Base-by-base conservation (phyloP, 2,797 vertebrate genomes). In the Sebastolobus altivelis region DNA sequence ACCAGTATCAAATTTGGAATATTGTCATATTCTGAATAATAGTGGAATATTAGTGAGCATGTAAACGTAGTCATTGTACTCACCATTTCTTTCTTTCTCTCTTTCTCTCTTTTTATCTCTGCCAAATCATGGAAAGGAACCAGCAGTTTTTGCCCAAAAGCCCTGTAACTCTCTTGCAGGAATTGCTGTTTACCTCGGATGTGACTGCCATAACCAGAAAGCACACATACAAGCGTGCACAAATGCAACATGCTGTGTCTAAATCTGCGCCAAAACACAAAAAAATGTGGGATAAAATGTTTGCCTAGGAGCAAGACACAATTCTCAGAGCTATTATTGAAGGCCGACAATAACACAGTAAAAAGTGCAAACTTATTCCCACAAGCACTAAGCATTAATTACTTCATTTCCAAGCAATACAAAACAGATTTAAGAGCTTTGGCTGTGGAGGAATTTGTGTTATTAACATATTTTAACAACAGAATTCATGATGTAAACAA, bases 381-480 rank as follows among this genome's bases (percentile, higher is more conserved):
- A 40, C 18, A 70, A 56, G 35, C 66, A 72, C 14, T 4, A 14
- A 27, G 12, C 65, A 72, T 65, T 71, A 52, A 72, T 82, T 22
- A 60, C 49, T 63, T 80, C 0, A 65, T 75, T 83, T 78, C 55
- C 66, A 74, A 35, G 54, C 46, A 59, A 38, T 22, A 55, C 8
- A 54, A 72, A 65, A 55, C 12, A 4, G 2, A 40, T 31, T 54
- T 20, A 68, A 69, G 29, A 71, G 35, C 60, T 43, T 43, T 6
- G 8, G 1, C 27, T 72, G 35, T 37, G 62, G 29, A 70, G 20
- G 55, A 75, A 31, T 69, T 65, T 56, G 13, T 35, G 12, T 72
- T 54, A 58, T 74, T 56, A 62, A 37, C 31, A 58, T 27, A 66
- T 72, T 78, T 52, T n/a, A 63, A 69, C 29, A 65, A n/a, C 22